Conservation (phyloP, 2,888 invertebrate genomes). For the Leptinotarsa rubiginosa region DNA sequence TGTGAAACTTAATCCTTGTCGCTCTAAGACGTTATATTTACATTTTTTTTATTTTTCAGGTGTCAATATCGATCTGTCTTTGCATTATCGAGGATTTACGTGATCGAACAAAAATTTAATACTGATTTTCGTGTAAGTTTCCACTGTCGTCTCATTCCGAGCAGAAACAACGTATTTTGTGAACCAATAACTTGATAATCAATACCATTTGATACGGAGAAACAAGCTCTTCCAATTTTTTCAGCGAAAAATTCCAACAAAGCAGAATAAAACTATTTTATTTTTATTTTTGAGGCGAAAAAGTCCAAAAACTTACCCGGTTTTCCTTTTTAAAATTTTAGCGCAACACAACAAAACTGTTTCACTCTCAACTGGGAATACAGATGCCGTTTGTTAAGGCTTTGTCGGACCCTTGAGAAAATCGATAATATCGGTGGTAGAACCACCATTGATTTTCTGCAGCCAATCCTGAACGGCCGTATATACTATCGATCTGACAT, state of each 20-base stretch:
- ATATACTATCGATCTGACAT: conserved; percentile 80
- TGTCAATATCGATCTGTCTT: too few species aligned
- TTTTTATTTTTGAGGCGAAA: neutral
- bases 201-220: conserved; percentile 14
- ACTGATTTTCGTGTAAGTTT: too few species aligned
- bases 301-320: neutral
- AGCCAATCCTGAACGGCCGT: conserved; percentile 80
- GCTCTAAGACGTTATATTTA: too few species aligned
- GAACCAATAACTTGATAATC: conserved; percentile 18
- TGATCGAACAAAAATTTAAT: too few species aligned
- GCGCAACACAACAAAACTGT: neutral
- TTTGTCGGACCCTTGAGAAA: conserved; percentile 62
- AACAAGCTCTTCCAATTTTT: neutral
- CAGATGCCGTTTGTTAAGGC: conserved; percentile 24
- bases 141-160: too few species aligned
- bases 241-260: neutral
- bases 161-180: neutral
- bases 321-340: neutral
- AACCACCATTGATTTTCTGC: conserved; percentile 76
- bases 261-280: too few species aligned
- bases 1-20: too few species aligned
- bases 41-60: too few species aligned
- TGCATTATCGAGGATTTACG: too few species aligned
- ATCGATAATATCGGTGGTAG: conserved; percentile 78
- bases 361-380: conserved; percentile 17